Evolutionary conservation across 1,140 invertebrate genomes (phyloP).

Genomic region (Bombyx mandarina): DNA sequence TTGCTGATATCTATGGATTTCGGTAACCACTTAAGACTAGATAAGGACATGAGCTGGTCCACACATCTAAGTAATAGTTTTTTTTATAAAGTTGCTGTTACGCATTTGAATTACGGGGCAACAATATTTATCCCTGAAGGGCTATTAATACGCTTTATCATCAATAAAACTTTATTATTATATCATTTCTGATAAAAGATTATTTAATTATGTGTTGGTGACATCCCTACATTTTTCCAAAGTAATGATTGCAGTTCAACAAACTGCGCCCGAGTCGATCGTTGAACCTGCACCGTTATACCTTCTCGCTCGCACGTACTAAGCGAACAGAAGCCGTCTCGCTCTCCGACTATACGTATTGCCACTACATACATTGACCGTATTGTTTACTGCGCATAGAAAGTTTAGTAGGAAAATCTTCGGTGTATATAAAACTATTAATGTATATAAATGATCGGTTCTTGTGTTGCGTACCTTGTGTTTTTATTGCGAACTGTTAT

Average conservation of each 20-base stretch:
- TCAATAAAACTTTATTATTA: constrained; percentile 2
- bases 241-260: constrained; percentile 66
- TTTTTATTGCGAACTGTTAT: constrained; percentile 16
- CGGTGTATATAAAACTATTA: too few species aligned
- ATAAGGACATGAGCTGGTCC: too few species aligned
- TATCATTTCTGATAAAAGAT: background rate
- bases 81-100: too few species aligned
- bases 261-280: constrained; percentile 64
- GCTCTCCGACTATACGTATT: constrained; percentile 29
- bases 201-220: constrained; percentile 1
- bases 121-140: too few species aligned
- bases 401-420: too few species aligned
- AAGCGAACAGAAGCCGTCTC: constrained; percentile 19
- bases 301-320: constrained; percentile 34
- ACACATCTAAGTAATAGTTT: too few species aligned
- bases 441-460: too few species aligned
- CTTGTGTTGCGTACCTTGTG: background rate
- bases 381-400: constrained; percentile 27
- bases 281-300: constrained; percentile 58
- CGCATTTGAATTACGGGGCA: too few species aligned
- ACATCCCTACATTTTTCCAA: constrained; percentile 59
- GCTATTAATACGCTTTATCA: background rate
- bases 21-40: too few species aligned
- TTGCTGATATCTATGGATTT: too few species aligned
- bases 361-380: constrained; percentile 33